Conservation (phyloP, 2,113 vertebrate species). For the Struthidea cinerea region DNA sequence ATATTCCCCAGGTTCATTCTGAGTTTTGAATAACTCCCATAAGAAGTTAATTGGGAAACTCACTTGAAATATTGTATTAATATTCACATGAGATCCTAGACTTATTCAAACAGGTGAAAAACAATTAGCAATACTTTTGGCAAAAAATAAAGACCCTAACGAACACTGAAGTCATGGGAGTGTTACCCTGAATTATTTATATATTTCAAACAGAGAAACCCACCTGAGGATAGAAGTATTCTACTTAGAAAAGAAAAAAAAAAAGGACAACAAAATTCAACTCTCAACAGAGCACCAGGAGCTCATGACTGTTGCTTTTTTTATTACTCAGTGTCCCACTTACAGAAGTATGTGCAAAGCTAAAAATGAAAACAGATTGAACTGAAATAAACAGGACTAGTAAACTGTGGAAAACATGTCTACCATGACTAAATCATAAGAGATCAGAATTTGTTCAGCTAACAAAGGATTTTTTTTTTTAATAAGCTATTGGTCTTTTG, state of each 20-base stretch:
- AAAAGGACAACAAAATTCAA: background rate
- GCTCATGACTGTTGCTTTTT: background rate
- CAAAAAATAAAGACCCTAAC: background rate
- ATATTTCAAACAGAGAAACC: background rate
- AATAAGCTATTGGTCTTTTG: background rate
- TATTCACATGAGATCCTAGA: background rate
- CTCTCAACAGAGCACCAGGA: background rate
- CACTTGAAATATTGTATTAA: background rate
- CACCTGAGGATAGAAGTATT: background rate
- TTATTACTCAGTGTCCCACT: background rate
- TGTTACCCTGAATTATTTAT: background rate
- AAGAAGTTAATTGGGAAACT: background rate
- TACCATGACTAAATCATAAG: background rate
- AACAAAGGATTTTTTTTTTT: background rate
- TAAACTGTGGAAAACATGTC: background rate
- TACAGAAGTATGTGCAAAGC: background rate
- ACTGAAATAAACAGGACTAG: background rate
- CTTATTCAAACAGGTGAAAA: constrained; percentile 14
- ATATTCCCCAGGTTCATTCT: background rate
- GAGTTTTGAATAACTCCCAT: background rate
- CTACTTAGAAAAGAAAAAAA: background rate
- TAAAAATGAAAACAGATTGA: background rate
- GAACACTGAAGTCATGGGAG: background rate
- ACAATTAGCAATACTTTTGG: background rate
- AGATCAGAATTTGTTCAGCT: background rate